A percentile compares a stretch with the other conserved stretches of the same genome.
Evolutionary conservation across 2,888 invertebrate genomes (phyloP).

Genomic region (Helobdella robusta): DNA sequence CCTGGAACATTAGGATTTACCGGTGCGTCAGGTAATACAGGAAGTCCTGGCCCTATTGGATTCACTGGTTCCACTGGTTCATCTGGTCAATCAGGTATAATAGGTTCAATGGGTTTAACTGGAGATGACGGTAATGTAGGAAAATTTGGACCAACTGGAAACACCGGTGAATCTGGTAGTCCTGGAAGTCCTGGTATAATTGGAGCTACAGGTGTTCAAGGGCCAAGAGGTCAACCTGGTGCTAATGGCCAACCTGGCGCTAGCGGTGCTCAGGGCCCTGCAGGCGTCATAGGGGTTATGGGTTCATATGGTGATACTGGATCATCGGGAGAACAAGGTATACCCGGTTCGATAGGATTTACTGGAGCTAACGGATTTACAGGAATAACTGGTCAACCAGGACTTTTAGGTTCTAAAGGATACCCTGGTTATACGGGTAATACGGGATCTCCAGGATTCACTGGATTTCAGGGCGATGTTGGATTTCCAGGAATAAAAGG

Average conservation of each 20-base stretch:
- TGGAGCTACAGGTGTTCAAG: constrained; percentile 26
- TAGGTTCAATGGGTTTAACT: constrained; percentile 51
- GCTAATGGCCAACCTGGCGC: constrained; percentile 27
- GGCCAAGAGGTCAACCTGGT: constrained; percentile 25
- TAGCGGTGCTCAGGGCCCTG: constrained; percentile 28
- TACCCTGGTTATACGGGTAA: neutral
- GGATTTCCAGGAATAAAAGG: constrained; percentile 4
- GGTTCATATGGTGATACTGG: constrained; percentile 31
- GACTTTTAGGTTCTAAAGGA: neutral
- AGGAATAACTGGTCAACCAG: neutral
- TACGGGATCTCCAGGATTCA: constrained; percentile 10
- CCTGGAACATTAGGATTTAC: no score
- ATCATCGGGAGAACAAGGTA: constrained; percentile 19
- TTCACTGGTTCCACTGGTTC: constrained; percentile 25
- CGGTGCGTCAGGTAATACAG: no score
- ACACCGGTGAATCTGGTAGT: constrained; percentile 25
- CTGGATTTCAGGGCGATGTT: constrained; percentile 7
- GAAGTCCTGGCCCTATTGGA: constrained; percentile 45
- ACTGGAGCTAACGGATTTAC: neutral
- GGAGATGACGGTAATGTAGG: constrained; percentile 28
- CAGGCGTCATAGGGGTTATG: constrained; percentile 28
- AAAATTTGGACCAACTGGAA: constrained; percentile 34
- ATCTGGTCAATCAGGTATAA: constrained; percentile 39
- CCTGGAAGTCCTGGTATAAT: constrained; percentile 28
- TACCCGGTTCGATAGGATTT: constrained; percentile 13